These are phyloP conservation scores for Enteromius mattozi DNA, from an alignment of 2,797 vertebrate species.

Conservation along the genomic window DNA sequence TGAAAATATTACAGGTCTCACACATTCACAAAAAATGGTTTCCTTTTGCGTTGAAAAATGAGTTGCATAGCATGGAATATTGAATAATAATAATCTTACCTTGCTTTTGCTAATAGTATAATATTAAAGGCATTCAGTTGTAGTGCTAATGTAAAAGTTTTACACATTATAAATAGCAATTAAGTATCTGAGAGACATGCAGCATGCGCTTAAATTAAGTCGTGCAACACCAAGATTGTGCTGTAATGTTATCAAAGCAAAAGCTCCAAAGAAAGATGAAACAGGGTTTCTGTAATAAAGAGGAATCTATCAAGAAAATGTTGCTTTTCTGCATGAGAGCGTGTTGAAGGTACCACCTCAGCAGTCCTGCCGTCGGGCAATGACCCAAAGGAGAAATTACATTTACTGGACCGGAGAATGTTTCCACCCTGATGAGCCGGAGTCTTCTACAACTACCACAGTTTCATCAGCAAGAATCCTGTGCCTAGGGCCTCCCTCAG, in stretches of 20 bases:
- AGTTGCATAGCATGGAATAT: not conserved
- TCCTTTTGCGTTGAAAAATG: not conserved
- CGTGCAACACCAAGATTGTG: not conserved
- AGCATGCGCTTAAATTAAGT: not conserved
- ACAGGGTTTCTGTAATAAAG: not conserved
- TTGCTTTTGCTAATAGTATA: not conserved
- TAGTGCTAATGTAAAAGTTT: not conserved
- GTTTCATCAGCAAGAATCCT: slow-evolving; percentile 46
- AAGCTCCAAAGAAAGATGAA: slow-evolving; percentile 13
- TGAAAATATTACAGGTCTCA: not conserved
- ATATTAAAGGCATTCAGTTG: not conserved
- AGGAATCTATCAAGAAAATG: slow-evolving; percentile 1
- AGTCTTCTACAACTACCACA: slow-evolving; percentile 23
- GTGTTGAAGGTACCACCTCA: slow-evolving; percentile 21
- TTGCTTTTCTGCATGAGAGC: slow-evolving; percentile 21
- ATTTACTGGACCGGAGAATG: slow-evolving; percentile 30
- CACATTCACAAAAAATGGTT: not conserved
- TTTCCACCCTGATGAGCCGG: slow-evolving; percentile 27
- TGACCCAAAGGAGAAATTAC: slow-evolving; percentile 45
- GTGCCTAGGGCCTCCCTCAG: slow-evolving; percentile 19
- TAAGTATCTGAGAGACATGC: not conserved
- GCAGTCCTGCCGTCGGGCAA: slow-evolving; percentile 25
- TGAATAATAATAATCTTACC: not conserved
- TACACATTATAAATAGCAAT: not conserved
- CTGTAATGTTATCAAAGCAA: not conserved